These are phyloP conservation scores for Apantesis nais DNA, from an alignment of 2,888 invertebrate species.

Conservation along the genomic window DNA sequence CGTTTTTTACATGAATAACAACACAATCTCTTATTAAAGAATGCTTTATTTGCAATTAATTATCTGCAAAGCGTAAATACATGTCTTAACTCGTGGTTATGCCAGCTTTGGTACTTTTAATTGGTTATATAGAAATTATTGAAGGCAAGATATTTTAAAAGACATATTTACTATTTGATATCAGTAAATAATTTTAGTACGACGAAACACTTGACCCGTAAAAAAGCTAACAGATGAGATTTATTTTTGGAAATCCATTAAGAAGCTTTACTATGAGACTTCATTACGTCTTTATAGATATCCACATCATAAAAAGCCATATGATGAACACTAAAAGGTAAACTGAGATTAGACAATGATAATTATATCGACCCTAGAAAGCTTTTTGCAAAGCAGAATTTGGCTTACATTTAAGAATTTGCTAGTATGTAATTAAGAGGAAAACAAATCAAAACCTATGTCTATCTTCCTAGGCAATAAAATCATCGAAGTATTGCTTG, in stretches of 20 bases:
- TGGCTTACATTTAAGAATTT: too few species aligned
- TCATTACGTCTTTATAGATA: slow-evolving; percentile 38
- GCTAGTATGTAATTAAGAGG: not conserved
- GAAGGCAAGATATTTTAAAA: slow-evolving; percentile 31
- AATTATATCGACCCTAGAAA: not conserved
- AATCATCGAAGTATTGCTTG: not conserved
- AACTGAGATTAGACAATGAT: not conserved
- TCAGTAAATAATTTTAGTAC: slow-evolving; percentile 25
- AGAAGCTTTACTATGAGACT: slow-evolving; percentile 38
- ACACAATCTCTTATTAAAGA: slow-evolving; percentile 28
- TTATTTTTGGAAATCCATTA: slow-evolving; percentile 54
- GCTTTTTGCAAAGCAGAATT: too few species aligned
- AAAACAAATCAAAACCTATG: not conserved
- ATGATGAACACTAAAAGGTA: slow-evolving; percentile 19
- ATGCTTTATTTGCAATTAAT: slow-evolving; percentile 51
- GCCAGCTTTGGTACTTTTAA: slow-evolving; percentile 51
- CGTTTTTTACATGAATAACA: not conserved
- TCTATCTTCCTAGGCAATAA: too few species aligned
- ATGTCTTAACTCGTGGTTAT: slow-evolving; percentile 54
- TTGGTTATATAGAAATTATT: slow-evolving; percentile 43
- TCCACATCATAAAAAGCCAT: slow-evolving; percentile 51
- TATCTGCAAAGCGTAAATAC: slow-evolving; percentile 65
- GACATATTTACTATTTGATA: slow-evolving; percentile 18
- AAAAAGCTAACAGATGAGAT: slow-evolving; percentile 40
- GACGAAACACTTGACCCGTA: slow-evolving; percentile 56